A percentile compares a stretch with the other conserved stretches of the same genome.
Evolutionary conservation across 2,113 vertebrate species (phyloP).

Genomic region (Kryptolebias marmoratus): DNA sequence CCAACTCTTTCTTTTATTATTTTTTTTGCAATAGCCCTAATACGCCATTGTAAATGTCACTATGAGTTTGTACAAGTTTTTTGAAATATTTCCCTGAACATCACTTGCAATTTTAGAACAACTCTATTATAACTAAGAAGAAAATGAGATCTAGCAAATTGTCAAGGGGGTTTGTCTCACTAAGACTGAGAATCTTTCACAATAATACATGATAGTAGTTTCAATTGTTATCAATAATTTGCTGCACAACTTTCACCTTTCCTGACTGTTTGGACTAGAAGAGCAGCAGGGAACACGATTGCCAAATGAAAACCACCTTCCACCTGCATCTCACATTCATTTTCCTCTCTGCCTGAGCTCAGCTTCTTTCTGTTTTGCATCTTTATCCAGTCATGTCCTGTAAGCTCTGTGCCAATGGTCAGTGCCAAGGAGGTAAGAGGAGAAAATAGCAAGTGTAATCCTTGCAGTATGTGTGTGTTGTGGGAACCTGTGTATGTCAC

Average conservation of each 20-base stretch:
- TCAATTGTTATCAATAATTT: not conserved
- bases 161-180: no score
- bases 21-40: no score
- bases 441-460: constrained; percentile 36
- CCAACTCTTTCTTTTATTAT: no score
- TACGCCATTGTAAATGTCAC: no score
- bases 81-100: no score
- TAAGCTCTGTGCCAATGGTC: constrained; percentile 30
- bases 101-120: not conserved
- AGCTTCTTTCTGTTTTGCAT: constrained; percentile 28
- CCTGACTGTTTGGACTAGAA: constrained; percentile 18
- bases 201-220: not conserved
- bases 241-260: not conserved
- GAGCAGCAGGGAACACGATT: constrained; percentile 18
- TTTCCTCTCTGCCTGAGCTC: constrained; percentile 26
- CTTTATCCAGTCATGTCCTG: constrained; percentile 7
- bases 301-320: constrained; percentile 22
- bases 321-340: constrained; percentile 52
- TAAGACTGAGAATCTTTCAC: no score
- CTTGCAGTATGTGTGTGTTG: constrained; percentile 11
- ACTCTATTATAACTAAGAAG: not conserved
- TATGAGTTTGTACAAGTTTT: no score
- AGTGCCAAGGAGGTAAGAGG: constrained; percentile 26
- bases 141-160: not conserved
- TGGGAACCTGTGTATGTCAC: not conserved